Conservation (phyloP, 2,113 vertebrate species). For the Octodon degus region DNA sequence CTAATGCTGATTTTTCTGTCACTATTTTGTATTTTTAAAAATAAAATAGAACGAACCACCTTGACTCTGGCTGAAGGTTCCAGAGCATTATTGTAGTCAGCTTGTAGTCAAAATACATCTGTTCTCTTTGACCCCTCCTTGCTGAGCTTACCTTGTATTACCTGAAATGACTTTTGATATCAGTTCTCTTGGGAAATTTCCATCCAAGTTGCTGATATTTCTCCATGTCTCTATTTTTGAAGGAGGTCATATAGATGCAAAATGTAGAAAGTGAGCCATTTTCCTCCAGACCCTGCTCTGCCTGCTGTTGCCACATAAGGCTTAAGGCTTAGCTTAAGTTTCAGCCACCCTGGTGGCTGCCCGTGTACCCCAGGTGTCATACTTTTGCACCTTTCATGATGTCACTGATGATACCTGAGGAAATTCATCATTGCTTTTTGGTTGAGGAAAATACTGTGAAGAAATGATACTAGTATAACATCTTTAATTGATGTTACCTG, state of each 20-base stretch:
- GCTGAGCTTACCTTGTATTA: constrained; percentile 54
- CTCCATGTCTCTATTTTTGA: constrained; percentile 31
- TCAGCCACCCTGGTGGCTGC: background rate
- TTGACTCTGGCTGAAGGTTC: background rate
- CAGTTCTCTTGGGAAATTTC: constrained; percentile 53
- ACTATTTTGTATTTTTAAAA: too few relatives aligned
- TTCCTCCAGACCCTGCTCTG: background rate
- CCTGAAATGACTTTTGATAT: constrained; percentile 29
- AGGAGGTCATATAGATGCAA: background rate
- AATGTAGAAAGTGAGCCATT: constrained; percentile 37
- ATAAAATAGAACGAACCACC: background rate
- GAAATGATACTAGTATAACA: background rate
- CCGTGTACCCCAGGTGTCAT: background rate
- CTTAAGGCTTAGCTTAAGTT: too few relatives aligned
- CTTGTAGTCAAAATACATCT: constrained; percentile 40
- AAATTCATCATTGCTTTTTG: background rate
- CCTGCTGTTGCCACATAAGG: background rate
- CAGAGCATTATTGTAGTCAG: background rate
- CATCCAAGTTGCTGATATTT: constrained; percentile 38
- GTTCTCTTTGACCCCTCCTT: constrained; percentile 23
- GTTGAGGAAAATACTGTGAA: background rate
- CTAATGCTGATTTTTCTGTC: too few relatives aligned
- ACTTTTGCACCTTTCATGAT: too few relatives aligned
- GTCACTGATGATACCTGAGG: background rate
- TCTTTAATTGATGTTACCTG: background rate